Base-by-base conservation (phyloP, 1,140 invertebrate species). In the Mactra quadrangularis region DNA sequence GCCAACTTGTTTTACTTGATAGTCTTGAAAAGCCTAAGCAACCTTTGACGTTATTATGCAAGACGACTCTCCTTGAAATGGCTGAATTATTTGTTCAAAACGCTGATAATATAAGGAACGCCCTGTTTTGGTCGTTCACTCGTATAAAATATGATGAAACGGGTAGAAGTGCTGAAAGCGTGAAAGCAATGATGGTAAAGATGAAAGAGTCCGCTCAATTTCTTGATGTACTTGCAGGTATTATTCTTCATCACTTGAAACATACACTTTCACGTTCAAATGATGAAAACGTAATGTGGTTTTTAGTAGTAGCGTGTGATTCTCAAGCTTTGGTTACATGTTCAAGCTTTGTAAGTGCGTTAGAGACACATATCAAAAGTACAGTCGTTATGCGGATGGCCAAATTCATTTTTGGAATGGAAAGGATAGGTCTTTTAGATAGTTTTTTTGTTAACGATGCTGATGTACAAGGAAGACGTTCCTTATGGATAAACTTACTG, bases 71-170 rank as follows among this genome's bases (percentile, higher is more conserved):
- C 15, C n/a, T 64, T 9, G 72, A 85, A 15, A 72, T 84, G 13
- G 59, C 87, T 15, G 7, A 84, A 33, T 45, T 66, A 17, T 71
- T 82, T 62, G 57, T 78, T 50, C 84, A 82, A 47, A 50, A 86
- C 25, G 33, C 29, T 29, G 33, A 57, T 1, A 41, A 60, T 4
- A 70, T 87, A 13, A 50, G 55, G 22, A 71, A 86, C 4, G 52
- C 86, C 13, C 29, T 89, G 11, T 86, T 89, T 27, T 89, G 88
- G 88, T 81, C 82, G 53, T 87, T 87, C 25, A 83, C 88, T 6
- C 64, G 84, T 15, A 87, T 89, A 19, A 59, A 83, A 60, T 89
- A 86, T 59, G 50, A 60, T 2, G n/a, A 22, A 31, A 27, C 29
- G 33, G 77, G 77, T 31, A 71, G 84, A 22, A 29, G 75, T 78